A percentile compares a stretch with the other conserved stretches of the same genome.
Conservation (phyloP, 1,140 invertebrate species). For the Bombus superbus region DNA sequence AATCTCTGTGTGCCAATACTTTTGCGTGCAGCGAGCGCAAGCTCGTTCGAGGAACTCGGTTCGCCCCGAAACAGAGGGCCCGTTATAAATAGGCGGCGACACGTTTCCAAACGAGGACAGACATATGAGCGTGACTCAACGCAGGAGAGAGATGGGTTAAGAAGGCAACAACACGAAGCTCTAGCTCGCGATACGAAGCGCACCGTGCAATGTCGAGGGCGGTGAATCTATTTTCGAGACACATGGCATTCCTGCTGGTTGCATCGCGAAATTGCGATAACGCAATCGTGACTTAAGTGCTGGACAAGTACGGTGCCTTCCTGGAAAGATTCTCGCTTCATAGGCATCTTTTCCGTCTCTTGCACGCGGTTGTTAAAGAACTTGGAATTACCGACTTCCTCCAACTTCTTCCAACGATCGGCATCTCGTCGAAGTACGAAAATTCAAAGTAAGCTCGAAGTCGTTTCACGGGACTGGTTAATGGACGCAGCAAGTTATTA, state of each 20-base stretch:
- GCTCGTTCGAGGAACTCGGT: conserved; percentile 52
- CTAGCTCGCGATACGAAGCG: conserved; percentile 38
- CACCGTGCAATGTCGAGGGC: conserved; percentile 47
- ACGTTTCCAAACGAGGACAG: not conserved
- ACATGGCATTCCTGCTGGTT: conserved; percentile 23
- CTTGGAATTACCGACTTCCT: not conserved
- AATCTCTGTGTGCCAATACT: not conserved
- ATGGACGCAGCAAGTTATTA: not conserved
- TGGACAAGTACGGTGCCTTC: conserved; percentile 31
- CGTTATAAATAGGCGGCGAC: conserved; percentile 67
- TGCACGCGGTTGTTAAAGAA: not conserved
- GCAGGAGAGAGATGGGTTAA: conserved; percentile 27
- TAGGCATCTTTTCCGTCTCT: too few species aligned
- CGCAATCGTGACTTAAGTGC: conserved; percentile 27
- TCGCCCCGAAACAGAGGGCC: conserved; percentile 64
- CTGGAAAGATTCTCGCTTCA: conserved; percentile 9
- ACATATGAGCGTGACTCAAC: not conserved
- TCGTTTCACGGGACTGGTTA: not conserved
- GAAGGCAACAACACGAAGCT: not conserved
- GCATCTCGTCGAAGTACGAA: not conserved
- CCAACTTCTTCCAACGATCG: too few species aligned
- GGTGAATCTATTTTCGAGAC: conserved; percentile 62
- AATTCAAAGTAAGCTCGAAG: not conserved
- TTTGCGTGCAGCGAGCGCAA: not conserved
- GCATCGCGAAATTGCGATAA: conserved; percentile 19